Conservation (phyloP, 2,113 vertebrate genomes). For the Zootoca vivipara region DNA sequence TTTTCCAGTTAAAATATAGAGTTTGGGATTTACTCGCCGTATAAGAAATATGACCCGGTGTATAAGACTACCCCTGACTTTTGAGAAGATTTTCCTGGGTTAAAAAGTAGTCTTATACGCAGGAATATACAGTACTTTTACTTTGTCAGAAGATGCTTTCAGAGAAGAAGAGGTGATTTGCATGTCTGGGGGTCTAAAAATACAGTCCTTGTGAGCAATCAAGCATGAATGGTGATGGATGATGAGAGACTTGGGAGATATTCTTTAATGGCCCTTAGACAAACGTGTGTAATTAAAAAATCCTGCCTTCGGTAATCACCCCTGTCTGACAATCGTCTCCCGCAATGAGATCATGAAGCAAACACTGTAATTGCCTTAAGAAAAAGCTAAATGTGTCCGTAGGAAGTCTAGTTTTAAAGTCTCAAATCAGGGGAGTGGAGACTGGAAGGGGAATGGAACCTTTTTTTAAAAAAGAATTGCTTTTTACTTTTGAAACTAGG, state of each 20-base stretch:
- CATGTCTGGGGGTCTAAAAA: not conserved
- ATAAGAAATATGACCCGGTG: too few relatives aligned
- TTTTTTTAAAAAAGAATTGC: not conserved
- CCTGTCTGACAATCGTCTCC: not conserved
- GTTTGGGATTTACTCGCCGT: too few relatives aligned
- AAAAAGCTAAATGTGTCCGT: not conserved
- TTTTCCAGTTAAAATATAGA: too few relatives aligned
- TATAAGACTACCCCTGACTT: too few relatives aligned
- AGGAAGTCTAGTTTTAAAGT: not conserved
- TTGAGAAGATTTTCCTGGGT: too few relatives aligned
- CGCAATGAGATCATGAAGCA: not conserved
- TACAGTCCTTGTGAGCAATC: not conserved
- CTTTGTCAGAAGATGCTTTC: not conserved
- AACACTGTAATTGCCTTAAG: not conserved
- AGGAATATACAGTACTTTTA: too few relatives aligned
- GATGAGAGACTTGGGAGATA: not conserved
- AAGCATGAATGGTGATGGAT: too few relatives aligned
- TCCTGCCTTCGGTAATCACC: not conserved
- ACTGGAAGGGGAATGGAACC: not conserved
- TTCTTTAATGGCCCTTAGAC: not conserved
- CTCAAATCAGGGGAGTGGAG: not conserved
- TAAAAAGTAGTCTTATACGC: too few relatives aligned
- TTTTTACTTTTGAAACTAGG: not conserved
- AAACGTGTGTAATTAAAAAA: constrained; percentile 14
- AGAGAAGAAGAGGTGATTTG: not conserved